Evolutionary conservation across 1,140 invertebrate species (phyloP), one percentile per base, ranked within the genome.

Genomic region (Brachionus koreanus): DNA sequence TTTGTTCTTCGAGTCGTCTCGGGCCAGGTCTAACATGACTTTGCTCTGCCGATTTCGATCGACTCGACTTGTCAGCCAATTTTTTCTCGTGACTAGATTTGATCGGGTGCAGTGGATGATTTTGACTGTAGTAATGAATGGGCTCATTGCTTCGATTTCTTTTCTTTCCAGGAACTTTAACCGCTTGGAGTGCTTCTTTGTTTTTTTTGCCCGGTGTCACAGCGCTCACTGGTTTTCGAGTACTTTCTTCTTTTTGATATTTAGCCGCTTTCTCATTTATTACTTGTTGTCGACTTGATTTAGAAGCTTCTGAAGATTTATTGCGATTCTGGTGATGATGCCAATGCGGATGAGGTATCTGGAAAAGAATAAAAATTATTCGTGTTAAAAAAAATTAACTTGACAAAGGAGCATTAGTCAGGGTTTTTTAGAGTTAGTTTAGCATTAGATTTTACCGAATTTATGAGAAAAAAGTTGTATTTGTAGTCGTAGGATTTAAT

Each of bases 71-170:
- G 33, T 46, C 69, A 12, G 9, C 37, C 23, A 9, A 23, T 25
- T 74, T 74, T 69, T 69, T 69, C 5, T 69, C 65, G 16, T 69
- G 65, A 69, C 65, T 69, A 69, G 65, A 69, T 39, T 43, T 74
- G 13, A 79, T 79, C 35, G 75, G 75, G n/a, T 79, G 75, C 16
- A 79, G 19, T 25, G 75, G 75, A 35, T 79, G 75, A 57, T 79
- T 79, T 19, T 57, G 33, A n/a, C 39, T 79, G 49, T 79, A 79
- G n/a, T 79, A 79, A 79, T 79, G 75, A 23, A 79, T 57, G 0
- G 29, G 49, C 29, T 79, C 75, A 23, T 79, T 79, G 25, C 69
- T 74, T 43, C 42, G n/a, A 46, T 43, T 74, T 23, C 69, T 29
- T 9, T 74, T 74, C 19, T 79, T 57, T 5, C 75, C n/a, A 7